These are phyloP conservation scores for Terebella lapidaria DNA, from an alignment of 2,888 invertebrate genomes.

Conservation along the genomic window DNA sequence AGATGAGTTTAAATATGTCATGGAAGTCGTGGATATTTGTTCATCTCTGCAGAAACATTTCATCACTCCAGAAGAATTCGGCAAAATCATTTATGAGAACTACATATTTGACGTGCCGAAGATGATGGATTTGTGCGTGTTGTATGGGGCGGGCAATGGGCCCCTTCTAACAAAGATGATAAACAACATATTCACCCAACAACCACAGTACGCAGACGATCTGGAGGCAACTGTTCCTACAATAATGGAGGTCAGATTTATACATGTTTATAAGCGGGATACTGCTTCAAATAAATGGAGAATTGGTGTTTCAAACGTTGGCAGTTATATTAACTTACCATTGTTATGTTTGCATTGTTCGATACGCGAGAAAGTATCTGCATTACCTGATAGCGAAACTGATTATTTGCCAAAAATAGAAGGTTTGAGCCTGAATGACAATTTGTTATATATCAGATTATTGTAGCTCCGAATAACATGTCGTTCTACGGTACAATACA, in stretches of 20 bases:
- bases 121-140: constrained; percentile 70
- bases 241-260: constrained; percentile 41
- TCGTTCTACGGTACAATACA: too few species aligned
- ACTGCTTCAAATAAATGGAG: too few species aligned
- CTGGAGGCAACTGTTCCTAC: constrained; percentile 43
- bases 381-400: too few species aligned
- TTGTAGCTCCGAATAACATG: too few species aligned
- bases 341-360: too few species aligned
- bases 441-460: too few species aligned
- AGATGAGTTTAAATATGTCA: too few species aligned
- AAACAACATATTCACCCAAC: constrained; percentile 63
- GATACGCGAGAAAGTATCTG: too few species aligned
- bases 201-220: constrained; percentile 66
- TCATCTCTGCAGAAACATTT: constrained; percentile 37
- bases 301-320: too few species aligned
- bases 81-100: constrained; percentile 70
- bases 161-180: constrained; percentile 64
- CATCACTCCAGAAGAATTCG: constrained; percentile 66
- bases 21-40: neutral
- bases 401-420: too few species aligned
- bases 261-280: neutral
- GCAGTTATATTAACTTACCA: too few species aligned
- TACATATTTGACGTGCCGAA: constrained; percentile 79
- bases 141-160: constrained; percentile 67
- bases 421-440: too few species aligned